phyloP scores from a whole-genome alignment of 2,888 invertebrate species.

The Ditula angustiorana region DNA sequence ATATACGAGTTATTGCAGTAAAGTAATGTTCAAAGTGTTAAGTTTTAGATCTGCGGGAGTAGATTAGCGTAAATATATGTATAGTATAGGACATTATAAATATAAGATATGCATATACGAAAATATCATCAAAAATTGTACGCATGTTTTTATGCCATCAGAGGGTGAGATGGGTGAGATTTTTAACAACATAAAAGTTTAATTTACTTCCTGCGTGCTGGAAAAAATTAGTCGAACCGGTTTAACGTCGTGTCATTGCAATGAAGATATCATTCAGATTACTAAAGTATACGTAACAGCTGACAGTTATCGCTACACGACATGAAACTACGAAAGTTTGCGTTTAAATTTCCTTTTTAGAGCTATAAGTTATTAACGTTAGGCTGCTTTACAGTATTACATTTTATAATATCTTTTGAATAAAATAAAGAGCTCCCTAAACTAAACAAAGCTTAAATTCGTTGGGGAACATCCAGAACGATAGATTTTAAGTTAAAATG shows the following conservation, averaged over 20 bases:
- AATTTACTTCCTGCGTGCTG: slow-evolving; percentile 16
- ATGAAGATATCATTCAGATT: slow-evolving; percentile 34
- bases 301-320: slow-evolving; percentile 27
- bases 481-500: background rate
- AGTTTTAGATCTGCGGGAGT: background rate
- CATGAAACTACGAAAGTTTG: slow-evolving; percentile 21
- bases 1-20: background rate
- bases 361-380: background rate
- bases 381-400: background rate
- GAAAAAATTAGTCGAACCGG: slow-evolving; percentile 7
- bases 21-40: background rate
- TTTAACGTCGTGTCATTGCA: slow-evolving; percentile 19
- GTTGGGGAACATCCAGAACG: background rate
- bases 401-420: background rate
- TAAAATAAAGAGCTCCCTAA: too few relatives aligned
- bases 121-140: background rate
- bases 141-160: background rate
- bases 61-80: background rate
- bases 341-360: slow-evolving; percentile 12
- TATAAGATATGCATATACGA: background rate
- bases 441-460: too few relatives aligned
- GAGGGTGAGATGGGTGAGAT: slow-evolving; percentile 4
- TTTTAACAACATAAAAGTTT: background rate
- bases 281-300: slow-evolving; percentile 26
- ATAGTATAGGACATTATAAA: background rate